Evolutionary conservation across 2,113 vertebrate species (phyloP), one percentile per base, ranked within the genome.

Genomic region (Colistium nudipinnis): DNA sequence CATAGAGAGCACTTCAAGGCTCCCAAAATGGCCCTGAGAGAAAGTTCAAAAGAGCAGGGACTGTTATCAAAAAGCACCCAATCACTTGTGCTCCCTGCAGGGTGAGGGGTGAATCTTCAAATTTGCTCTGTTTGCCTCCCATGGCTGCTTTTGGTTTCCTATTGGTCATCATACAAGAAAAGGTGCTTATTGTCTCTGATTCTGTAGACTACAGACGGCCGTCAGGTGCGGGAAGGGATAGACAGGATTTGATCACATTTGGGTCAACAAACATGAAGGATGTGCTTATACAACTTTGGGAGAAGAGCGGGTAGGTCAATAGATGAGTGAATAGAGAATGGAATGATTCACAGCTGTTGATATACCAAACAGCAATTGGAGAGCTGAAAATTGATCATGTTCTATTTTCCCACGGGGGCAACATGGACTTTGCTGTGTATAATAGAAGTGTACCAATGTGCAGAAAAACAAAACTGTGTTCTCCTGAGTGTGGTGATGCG

Each of bases 11-110:
- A 72, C 69, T 78, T 77, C 81, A 82, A 85, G 82, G 75, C 71
- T 71, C 60, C 68, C 48, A 55, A 63, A n/a, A 66, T 51, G 64
- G 78, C 74, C 78, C 70, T 60, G 55, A 79, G 77, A 85, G 80
- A 89, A 89, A 87, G 82, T 85, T 87, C 76, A 74, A 72, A 81
- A 86, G 78, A 70, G 80, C 30, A 27, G 45, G 20, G 75, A 77
- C 52, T 44, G 64, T 74, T 70, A 80, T 88, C 79, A 76, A 77
- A 86, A 76, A 80, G 79, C 33, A 72, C 22, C 78, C 70, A 81
- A 84, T 91, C 82, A 86, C 70, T 67, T 39, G 49, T 56, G 28
- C 19, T 17, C 45, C 60, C 6, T 0, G 6, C 17, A 6, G 44
- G 71, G 24, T 62, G 36, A 81, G 55, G 64, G 62, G 51, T 79